Conservation (phyloP, 2,888 invertebrate species). For the Invenusta paracnida region DNA sequence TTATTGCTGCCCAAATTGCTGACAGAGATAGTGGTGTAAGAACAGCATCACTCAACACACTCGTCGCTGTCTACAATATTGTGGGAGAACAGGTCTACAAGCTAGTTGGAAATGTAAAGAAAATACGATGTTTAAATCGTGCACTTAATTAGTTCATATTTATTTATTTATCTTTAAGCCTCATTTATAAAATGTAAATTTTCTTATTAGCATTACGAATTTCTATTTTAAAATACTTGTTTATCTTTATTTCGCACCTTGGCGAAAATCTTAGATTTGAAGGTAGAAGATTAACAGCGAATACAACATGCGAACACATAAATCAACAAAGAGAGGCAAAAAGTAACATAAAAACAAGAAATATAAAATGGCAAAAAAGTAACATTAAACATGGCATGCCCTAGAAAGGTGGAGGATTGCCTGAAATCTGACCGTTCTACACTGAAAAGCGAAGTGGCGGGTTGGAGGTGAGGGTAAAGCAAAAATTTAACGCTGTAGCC, state of each 20-base stretch:
- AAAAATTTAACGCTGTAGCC: neutral
- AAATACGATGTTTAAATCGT: neutral
- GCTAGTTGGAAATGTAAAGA: conserved; percentile 75
- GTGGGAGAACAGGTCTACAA: conserved; percentile 86
- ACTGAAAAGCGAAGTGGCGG: neutral
- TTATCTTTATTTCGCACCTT: neutral
- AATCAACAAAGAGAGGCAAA: too few relatives aligned
- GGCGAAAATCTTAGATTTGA: neutral
- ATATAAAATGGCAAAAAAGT: neutral
- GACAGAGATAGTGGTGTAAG: conserved; percentile 92
- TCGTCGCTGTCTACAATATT: conserved; percentile 80
- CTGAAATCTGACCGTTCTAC: neutral
- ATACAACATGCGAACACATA: too few relatives aligned
- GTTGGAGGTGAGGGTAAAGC: neutral
- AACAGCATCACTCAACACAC: conserved; percentile 87
- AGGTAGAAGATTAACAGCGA: neutral
- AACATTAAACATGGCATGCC: neutral
- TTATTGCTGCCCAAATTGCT: conserved; percentile 86
- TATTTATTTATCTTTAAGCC: conserved; percentile 43
- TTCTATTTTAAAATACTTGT: too few relatives aligned
- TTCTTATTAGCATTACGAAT: too few relatives aligned
- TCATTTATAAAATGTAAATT: too few relatives aligned
- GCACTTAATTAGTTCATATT: neutral
- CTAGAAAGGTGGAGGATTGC: neutral
- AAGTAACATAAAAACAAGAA: neutral